phyloP scores from a whole-genome alignment of 2,113 vertebrate species.

The Cinclus cinclus region DNA sequence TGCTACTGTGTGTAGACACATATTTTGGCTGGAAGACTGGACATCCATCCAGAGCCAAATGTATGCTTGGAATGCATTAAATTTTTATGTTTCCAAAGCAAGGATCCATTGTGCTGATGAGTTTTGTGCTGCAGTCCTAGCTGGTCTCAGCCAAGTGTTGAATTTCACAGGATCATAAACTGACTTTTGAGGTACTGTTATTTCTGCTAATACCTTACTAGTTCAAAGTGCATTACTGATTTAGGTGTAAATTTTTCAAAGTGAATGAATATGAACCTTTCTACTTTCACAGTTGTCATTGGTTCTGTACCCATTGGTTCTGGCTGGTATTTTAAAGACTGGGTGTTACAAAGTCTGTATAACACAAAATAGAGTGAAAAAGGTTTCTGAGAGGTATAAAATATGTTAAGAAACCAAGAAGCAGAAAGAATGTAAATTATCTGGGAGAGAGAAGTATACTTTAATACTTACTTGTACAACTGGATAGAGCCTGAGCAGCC shows the following conservation, averaged over 20 bases:
- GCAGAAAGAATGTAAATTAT: neutral
- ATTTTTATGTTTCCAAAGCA: neutral
- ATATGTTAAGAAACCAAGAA: neutral
- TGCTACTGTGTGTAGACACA: neutral
- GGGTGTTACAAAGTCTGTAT: neutral
- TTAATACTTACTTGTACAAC: neutral
- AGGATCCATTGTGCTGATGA: neutral
- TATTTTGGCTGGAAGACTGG: neutral
- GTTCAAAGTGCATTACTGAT: neutral
- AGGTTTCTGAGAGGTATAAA: neutral
- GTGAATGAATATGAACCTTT: neutral
- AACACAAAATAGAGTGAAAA: neutral
- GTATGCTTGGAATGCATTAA: neutral
- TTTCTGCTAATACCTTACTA: neutral
- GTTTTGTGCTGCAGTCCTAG: neutral
- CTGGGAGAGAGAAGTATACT: neutral
- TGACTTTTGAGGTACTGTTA: neutral
- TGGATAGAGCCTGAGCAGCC: neutral
- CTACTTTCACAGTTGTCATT: neutral
- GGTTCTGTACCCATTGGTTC: neutral
- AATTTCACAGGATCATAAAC: neutral
- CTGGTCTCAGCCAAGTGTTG: neutral
- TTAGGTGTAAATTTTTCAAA: neutral
- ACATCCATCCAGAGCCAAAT: neutral
- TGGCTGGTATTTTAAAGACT: neutral